Evolutionary conservation across 2,888 invertebrate species (phyloP).

Genomic region (Syrista parreyssii): DNA sequence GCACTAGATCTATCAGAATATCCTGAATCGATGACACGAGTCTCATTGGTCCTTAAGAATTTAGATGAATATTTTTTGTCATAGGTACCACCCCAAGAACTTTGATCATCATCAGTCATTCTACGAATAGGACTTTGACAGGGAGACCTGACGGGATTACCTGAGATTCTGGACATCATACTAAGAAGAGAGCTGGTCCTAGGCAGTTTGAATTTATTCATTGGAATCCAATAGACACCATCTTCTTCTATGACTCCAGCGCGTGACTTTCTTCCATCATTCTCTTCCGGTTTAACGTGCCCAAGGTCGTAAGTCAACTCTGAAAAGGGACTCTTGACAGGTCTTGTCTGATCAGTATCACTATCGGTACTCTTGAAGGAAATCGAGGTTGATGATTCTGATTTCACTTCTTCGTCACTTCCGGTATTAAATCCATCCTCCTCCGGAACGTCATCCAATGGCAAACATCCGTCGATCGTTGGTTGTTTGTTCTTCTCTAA

Average conservation of each 20-base stretch:
- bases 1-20: not conserved
- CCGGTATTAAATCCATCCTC: not conserved
- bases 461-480: not conserved
- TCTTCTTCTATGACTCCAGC: conserved; percentile 26
- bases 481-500: conserved; percentile 31
- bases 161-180: conserved; percentile 13
- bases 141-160: not conserved
- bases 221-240: conserved; percentile 45
- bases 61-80: not conserved
- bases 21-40: not conserved
- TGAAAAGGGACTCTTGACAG: not conserved
- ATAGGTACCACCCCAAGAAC: not conserved
- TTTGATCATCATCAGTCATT: not conserved
- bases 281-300: not conserved
- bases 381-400: conserved; percentile 30
- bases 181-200: conserved; percentile 45
- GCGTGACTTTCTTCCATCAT: conserved; percentile 16
- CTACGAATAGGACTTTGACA: not conserved
- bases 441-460: not conserved
- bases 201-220: conserved; percentile 26
- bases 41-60: not conserved
- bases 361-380: conserved; percentile 41
- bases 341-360: conserved; percentile 22
- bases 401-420: conserved; percentile 29
- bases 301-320: not conserved